Base-by-base conservation (phyloP, 2,888 invertebrate genomes). In the Macrophya alboannulata region DNA sequence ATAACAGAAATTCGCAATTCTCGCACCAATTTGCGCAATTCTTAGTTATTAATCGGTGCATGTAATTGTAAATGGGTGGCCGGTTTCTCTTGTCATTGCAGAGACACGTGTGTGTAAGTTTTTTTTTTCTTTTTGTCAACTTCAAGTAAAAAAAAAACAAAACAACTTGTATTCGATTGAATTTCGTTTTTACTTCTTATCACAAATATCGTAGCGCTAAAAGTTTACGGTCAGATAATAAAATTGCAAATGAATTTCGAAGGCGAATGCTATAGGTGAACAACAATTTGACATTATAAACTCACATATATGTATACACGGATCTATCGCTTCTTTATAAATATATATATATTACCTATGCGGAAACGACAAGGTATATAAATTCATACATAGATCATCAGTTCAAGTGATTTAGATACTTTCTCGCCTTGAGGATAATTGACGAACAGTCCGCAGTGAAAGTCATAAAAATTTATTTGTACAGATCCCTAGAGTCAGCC, bases 351-450 rank as follows among this genome's bases (percentile, higher is more conserved):
- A 21, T 21, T 31, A 8, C 9, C 12, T 25, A 21, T 40, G 43
- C 72, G 43, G 72, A n/a, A 72, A 72, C 21, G 72, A 72, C 1
- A 45, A 72, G 45, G 40, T n/a, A 72, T 31, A 31, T 31, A n/a
- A n/a, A 40, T 72, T 43, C 72, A 40, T 71, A 71, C 40, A 72
- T 81, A 81, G 79, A 51, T 6, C 48, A 81, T 81, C 15, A n/a
- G 31, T 81, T 40, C 59, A 62, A 81, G 15, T 81, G 79, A 81
- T 81, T 81, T 40, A 43, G 21, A 43, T 81, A 81, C 81, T 81
- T 81, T 81, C 81, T 81, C 25, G 81, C 62, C 81, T 81, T 62
- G 62, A n/a, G 81, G 59, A 81, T n/a, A 81, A 81, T 25, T 9
- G 40, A 62, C 62, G 62, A 62, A 81, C 21, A 43, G 43, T 62